A percentile compares a stretch with the other conserved stretches of the same genome.
Conservation (phyloP, 2,113 vertebrate genomes). For the Dipodomys spectabilis region DNA sequence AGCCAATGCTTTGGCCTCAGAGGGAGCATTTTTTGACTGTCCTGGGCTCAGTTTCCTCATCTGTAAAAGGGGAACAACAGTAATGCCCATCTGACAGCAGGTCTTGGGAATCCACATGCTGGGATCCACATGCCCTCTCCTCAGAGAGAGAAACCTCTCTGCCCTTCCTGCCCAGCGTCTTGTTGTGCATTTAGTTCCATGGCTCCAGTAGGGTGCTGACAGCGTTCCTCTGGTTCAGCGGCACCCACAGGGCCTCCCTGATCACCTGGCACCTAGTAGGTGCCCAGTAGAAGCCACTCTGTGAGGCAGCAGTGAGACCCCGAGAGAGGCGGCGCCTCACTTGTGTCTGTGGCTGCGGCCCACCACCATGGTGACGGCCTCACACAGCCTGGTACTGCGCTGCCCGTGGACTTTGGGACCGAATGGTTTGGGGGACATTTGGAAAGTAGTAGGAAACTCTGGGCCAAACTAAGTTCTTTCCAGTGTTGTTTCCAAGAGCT, state of each 20-base stretch:
- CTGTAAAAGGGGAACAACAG: background rate
- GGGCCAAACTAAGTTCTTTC: background rate
- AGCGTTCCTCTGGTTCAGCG: background rate
- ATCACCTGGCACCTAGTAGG: background rate
- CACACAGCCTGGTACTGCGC: background rate
- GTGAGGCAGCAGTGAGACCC: background rate
- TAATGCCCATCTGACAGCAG: background rate
- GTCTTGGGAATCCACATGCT: background rate
- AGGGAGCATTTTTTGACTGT: background rate
- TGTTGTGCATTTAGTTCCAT: background rate
- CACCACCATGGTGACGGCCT: too few relatives aligned
- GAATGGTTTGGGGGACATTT: background rate
- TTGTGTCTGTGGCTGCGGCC: background rate
- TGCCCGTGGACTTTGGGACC: background rate
- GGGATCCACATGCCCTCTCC: background rate
- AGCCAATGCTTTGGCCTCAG: background rate
- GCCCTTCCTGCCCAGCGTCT: too few relatives aligned
- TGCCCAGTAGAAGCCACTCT: background rate
- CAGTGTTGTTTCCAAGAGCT: background rate
- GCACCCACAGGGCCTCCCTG: background rate
- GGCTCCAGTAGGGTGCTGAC: too few relatives aligned
- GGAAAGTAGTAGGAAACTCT: background rate
- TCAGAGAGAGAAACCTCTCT: background rate
- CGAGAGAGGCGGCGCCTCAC: background rate
- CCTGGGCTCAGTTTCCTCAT: conserved; percentile 6